These are phyloP conservation scores for Falcaria lacertinaria DNA, from an alignment of 2,888 invertebrate species.

Conservation along the genomic window DNA sequence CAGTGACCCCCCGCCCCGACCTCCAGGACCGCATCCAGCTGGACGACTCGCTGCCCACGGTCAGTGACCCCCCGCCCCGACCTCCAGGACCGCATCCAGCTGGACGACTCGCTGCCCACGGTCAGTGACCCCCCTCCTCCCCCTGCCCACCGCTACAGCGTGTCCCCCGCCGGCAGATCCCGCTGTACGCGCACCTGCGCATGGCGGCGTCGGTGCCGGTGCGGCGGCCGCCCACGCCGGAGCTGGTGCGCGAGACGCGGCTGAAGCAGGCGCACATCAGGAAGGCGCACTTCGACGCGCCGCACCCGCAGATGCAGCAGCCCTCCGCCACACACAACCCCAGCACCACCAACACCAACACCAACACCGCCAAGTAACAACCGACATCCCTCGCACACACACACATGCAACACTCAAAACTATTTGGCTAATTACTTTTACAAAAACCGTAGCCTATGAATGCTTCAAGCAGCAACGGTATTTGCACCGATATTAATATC, in stretches of 20 bases:
- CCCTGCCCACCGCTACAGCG: no score
- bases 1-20: slow-evolving; percentile 50
- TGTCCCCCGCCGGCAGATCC: no score
- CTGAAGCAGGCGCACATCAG: slow-evolving; percentile 56
- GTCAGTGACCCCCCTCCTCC: slow-evolving; percentile 53
- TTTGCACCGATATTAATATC: no score
- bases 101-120: slow-evolving; percentile 81
- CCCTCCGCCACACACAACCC: slow-evolving; percentile 14
- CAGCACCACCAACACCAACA: background rate
- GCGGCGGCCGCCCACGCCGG: slow-evolving; percentile 78
- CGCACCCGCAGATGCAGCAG: slow-evolving; percentile 1
- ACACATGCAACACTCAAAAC: no score
- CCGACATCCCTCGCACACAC: no score
- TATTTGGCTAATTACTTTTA: no score
- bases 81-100: slow-evolving; percentile 63
- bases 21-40: slow-evolving; percentile 71
- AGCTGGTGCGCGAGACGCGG: slow-evolving; percentile 64
- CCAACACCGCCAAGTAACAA: slow-evolving; percentile 11
- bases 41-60: slow-evolving; percentile 80
- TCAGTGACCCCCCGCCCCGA: slow-evolving; percentile 54
- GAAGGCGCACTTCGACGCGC: slow-evolving; percentile 79
- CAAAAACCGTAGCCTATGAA: no score
- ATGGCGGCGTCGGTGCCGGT: slow-evolving; percentile 80
- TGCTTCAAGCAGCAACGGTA: no score
- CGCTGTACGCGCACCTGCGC: slow-evolving; percentile 84